Conservation (phyloP, 2,888 invertebrate genomes). For the Chromoteleia sp. region DNA sequence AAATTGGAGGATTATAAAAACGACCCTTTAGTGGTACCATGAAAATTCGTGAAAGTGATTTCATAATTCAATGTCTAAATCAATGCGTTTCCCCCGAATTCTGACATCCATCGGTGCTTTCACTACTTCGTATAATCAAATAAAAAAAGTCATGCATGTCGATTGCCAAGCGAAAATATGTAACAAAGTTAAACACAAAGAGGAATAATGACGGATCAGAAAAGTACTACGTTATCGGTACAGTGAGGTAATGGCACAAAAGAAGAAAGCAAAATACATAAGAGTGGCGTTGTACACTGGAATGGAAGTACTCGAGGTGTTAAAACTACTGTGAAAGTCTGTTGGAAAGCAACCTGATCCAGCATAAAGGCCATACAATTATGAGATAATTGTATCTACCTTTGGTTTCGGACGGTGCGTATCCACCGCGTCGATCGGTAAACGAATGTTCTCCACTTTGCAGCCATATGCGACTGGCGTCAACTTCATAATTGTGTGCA, state of each 20-base stretch:
- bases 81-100: slow-evolving; percentile 8
- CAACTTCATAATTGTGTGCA: slow-evolving; percentile 98
- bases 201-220: slow-evolving; percentile 22
- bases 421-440: slow-evolving; percentile 97
- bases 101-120: not conserved
- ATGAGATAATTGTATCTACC: slow-evolving; percentile 85
- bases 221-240: slow-evolving; percentile 13
- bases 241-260: slow-evolving; percentile 34
- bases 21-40: slow-evolving; percentile 16
- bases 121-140: not conserved
- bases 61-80: slow-evolving; percentile 44
- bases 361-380: slow-evolving; percentile 73
- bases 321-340: slow-evolving; percentile 40
- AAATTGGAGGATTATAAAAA: slow-evolving; percentile 15
- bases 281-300: slow-evolving; percentile 29
- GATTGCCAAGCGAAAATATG: slow-evolving; percentile 1
- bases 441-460: slow-evolving; percentile 96
- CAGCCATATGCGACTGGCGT: slow-evolving; percentile 99
- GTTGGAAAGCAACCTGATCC: slow-evolving; percentile 63
- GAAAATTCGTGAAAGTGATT: slow-evolving; percentile 51
- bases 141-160: slow-evolving; percentile 21
- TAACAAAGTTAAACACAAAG: slow-evolving; percentile 29
- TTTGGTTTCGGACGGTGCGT: slow-evolving; percentile 97
- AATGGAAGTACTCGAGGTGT: slow-evolving; percentile 28
- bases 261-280: slow-evolving; percentile 29